Conservation (phyloP, 2,888 invertebrate species). For the Julus scanicus region DNA sequence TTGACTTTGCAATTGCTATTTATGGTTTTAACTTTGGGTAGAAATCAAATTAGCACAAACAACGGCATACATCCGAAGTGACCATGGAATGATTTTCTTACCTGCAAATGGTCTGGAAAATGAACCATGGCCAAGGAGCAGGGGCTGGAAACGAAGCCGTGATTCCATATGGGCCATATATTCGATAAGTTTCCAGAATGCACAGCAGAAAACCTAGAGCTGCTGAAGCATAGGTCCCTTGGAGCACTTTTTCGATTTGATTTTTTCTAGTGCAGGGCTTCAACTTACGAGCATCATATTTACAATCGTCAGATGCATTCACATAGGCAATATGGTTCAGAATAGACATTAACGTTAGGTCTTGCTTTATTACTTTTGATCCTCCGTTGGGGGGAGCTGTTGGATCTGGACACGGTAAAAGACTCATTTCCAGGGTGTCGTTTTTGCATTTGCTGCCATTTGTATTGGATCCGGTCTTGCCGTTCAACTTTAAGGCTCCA, state of each 20-base stretch:
- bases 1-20: no score
- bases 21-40: no score
- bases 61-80: no score
- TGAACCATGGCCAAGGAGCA: slow-evolving; percentile 71
- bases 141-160: slow-evolving; percentile 62
- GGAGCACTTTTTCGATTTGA: slow-evolving; percentile 69
- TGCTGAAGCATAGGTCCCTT: slow-evolving; percentile 70
- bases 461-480: slow-evolving; percentile 18
- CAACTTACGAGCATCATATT: slow-evolving; percentile 59
- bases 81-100: neutral
- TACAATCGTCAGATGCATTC: slow-evolving; percentile 65
- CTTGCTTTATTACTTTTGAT: slow-evolving; percentile 57
- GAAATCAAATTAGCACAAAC: no score
- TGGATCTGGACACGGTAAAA: slow-evolving; percentile 64
- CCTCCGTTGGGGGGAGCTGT: slow-evolving; percentile 61
- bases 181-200: slow-evolving; percentile 68
- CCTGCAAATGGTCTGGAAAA: slow-evolving; percentile 69
- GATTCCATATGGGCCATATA: slow-evolving; percentile 70
- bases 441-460: slow-evolving; percentile 37
- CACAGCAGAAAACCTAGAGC: slow-evolving; percentile 68
- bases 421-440: slow-evolving; percentile 56
- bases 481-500: slow-evolving; percentile 41
- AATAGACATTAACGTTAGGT: slow-evolving; percentile 69
- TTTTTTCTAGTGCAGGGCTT: slow-evolving; percentile 61
- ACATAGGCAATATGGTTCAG: slow-evolving; percentile 71